Evolutionary conservation across 2,888 invertebrate species (phyloP).

Genomic region (Epistrophe eligans): DNA sequence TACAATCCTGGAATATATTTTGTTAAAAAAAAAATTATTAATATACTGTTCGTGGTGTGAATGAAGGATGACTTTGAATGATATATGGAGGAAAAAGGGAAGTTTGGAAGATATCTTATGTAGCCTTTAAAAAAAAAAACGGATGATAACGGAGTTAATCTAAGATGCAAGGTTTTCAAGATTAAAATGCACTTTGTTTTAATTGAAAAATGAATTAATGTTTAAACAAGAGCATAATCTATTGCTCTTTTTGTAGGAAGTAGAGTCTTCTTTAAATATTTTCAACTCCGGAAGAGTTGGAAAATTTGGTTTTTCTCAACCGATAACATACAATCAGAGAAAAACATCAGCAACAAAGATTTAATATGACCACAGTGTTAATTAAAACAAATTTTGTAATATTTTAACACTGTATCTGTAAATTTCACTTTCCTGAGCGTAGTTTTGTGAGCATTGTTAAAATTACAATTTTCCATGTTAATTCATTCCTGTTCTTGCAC

Average conservation of each 20-base stretch:
- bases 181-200: constrained; percentile 19
- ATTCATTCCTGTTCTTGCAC: no score
- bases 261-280: neutral
- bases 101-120: neutral
- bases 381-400: no score
- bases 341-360: no score
- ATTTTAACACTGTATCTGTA: no score
- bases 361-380: no score
- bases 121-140: neutral
- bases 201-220: constrained; percentile 1
- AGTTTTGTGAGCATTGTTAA: no score
- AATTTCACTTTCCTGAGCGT: no score
- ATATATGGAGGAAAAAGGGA: constrained; percentile 13
- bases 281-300: no score
- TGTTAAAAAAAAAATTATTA: constrained; percentile 56
- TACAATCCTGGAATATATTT: constrained; percentile 63
- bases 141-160: neutral
- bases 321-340: no score
- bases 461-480: no score
- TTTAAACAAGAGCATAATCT: neutral
- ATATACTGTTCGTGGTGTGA: constrained; percentile 44
- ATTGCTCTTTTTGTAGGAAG: neutral
- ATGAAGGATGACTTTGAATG: constrained; percentile 38
- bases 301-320: no score
- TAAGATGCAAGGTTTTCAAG: neutral